Evolutionary conservation across 2,113 vertebrate species (phyloP), one percentile per base, ranked within the genome.

Genomic region (Siniperca chuatsi): DNA sequence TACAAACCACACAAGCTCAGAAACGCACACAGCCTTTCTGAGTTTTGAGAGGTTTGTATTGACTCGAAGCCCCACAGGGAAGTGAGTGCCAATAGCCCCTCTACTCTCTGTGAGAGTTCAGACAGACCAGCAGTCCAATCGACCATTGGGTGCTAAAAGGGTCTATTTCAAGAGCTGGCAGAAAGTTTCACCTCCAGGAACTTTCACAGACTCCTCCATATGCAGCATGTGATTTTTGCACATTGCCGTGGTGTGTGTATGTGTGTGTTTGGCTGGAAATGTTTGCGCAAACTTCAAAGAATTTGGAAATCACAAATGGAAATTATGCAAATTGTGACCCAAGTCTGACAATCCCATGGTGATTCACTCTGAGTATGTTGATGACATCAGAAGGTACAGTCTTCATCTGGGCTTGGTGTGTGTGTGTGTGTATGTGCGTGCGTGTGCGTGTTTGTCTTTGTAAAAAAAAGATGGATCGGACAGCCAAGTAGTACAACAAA

Each of bases 141-240:
- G 87, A 90, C 90, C 89, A 73, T 29, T 20, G 89, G 93, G 93
- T 89, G 93, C 91, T 94, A 92, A 94, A 94, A 94, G 90, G 91
- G 83, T 92, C 79, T 90, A 89, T 90, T 92, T 93, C 83, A 66
- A 89, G 87, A 86, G 46, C 89, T 85, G 85, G 79, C 78, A 72
- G 57, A 87, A 91, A 91, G 86, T 85, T 88, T 88, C 86, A 89
- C 89, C 92, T 84, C 72, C 57, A 48, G 88, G 86, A 92, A 88
- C 81, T 78, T 80, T 71, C 60, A 62, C 84, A 81, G 44, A 78
- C 67, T 87, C 57, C 62, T 87, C 62, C 54, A 77, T 54, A 78
- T 84, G 58, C 73, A 60, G 79, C 69, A 25, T 50, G 78, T 67
- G 29, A 61, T 76, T 81, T 89, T 68, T 81, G 42, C 78, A 79